These are phyloP conservation scores for Troglohyphantes excavatus DNA, from an alignment of 2,888 invertebrate genomes.

Conservation along the genomic window DNA sequence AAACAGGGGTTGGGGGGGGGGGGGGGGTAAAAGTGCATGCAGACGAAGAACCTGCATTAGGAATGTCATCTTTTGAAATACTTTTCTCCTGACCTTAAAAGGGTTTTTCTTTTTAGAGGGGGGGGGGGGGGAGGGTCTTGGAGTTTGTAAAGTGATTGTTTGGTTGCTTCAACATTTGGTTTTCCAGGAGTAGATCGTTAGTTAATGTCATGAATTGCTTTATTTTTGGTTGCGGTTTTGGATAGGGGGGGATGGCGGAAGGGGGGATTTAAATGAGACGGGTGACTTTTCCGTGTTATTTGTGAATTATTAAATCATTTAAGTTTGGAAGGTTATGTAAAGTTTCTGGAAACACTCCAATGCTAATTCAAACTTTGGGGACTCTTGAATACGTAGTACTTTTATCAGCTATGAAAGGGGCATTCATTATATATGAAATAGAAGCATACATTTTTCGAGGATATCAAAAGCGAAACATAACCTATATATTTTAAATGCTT, in stretches of 20 bases:
- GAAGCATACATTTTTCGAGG: too few species aligned
- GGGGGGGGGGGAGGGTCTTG: slow-evolving; percentile 18
- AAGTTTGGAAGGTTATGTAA: background rate
- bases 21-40: background rate
- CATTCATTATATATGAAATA: too few species aligned
- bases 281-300: background rate
- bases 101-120: slow-evolving; percentile 40
- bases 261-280: background rate
- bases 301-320: background rate
- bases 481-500: too few species aligned
- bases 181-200: background rate
- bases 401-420: too few species aligned
- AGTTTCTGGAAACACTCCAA: background rate
- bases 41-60: slow-evolving; percentile 36
- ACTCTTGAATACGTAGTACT: too few species aligned
- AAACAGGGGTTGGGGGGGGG: background rate
- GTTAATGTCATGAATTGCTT: slow-evolving; percentile 20
- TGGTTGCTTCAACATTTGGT: background rate
- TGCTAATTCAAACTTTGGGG: background rate
- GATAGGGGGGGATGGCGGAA: background rate
- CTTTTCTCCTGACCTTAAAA: slow-evolving; percentile 47
- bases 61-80: slow-evolving; percentile 46
- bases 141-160: slow-evolving; percentile 39
- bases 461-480: too few species aligned
- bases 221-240: background rate